Base-by-base conservation (phyloP, 1,140 invertebrate species). In the Oscheius sp. region DNA sequence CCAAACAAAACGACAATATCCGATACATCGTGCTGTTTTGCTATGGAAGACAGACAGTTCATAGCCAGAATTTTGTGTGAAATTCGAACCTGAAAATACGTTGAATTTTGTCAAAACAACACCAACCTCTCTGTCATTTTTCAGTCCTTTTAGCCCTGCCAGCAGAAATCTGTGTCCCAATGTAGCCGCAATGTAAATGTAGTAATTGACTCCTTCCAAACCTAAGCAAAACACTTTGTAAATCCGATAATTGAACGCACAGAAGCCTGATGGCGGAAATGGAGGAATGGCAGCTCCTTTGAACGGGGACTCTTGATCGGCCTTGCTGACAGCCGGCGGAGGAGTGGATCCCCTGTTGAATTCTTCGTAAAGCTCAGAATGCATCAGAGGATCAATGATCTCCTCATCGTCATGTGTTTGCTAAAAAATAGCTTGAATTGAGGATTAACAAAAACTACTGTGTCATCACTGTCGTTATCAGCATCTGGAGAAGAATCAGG, bases 281-380 rank as follows among this genome's bases (percentile, higher is more conserved):
- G 49, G 7, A 13, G 49, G 49, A 13, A 55, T 55, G 4, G 7
- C 23, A 26, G 15, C 28, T 20, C 49, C 28, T 23, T 23, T 55
- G 7, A 7, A 15, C 49, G 49, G 49, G 23, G 23, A 55, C 28
- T 26, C 7, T n/a, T n/a, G n/a, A n/a, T 55, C 23, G 7, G 23
- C 49, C 4, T 55, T 26, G n/a, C n/a, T n/a, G 28, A 23, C 7
- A 23, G 7, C 28, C n/a, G 38, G n/a, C 23, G 49, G 49, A 13
- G 49, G 49, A 13, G 7, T 55, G 7, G 7, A 15, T 23, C 7
- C 4, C 23, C 23, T 7, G 23, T 55, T 63, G 32, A 34, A 26
- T 32, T 63, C 61, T 63, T 63, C 61, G 1, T 63, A 63, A 38
- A 63, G 32, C 7, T 63, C 61, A 34, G 61, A 10, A 63, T 63